These are phyloP conservation scores for Masnerella sp. DNA, from an alignment of 2,888 invertebrate genomes.

Conservation along the genomic window DNA sequence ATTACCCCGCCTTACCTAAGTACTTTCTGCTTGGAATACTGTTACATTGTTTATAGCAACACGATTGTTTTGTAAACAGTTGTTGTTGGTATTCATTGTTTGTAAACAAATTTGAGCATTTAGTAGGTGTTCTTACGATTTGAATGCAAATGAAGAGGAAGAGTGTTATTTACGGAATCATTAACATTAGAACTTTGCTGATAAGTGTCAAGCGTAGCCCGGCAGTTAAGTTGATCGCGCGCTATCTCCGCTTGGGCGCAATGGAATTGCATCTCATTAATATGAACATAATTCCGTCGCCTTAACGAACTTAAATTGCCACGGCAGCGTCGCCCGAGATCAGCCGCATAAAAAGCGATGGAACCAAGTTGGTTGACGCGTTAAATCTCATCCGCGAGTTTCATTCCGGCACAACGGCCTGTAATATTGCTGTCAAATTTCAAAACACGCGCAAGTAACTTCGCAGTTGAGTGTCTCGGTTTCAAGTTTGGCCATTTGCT, in stretches of 20 bases:
- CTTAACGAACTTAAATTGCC: slow-evolving; percentile 18
- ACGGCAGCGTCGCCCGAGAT: slow-evolving; percentile 5
- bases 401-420: slow-evolving; percentile 34
- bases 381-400: slow-evolving; percentile 23
- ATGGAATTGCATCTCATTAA: slow-evolving; percentile 21
- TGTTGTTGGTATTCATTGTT: too few species aligned
- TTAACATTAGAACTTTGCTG: too few species aligned
- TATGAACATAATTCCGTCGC: slow-evolving; percentile 17
- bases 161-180: too few species aligned
- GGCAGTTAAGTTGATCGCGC: neutral
- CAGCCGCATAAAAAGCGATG: slow-evolving; percentile 18
- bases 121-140: too few species aligned
- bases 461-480: slow-evolving; percentile 48
- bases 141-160: too few species aligned
- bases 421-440: slow-evolving; percentile 53
- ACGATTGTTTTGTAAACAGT: too few species aligned
- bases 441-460: slow-evolving; percentile 55
- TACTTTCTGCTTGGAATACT: too few species aligned
- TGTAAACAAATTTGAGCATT: too few species aligned
- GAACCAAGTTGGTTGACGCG: slow-evolving; percentile 11
- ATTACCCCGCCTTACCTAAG: too few species aligned
- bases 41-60: too few species aligned
- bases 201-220: too few species aligned
- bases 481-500: slow-evolving; percentile 56
- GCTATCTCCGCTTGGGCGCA: neutral